Evolutionary conservation across 2,113 vertebrate species (phyloP), one percentile per base, ranked within the genome.

Genomic region (Hoplias malabaricus): DNA sequence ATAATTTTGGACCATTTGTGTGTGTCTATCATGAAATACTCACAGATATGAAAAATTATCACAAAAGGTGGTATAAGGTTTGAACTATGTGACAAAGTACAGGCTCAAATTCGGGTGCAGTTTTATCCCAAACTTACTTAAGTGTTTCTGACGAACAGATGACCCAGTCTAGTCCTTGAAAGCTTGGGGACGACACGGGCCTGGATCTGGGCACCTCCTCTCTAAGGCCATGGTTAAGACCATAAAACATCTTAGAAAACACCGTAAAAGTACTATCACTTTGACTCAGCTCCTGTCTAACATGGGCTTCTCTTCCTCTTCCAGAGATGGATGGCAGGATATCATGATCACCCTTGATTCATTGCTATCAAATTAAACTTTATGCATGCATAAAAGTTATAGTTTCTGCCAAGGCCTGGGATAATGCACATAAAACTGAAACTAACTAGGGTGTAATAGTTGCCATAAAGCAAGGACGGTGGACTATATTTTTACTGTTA

Each of bases 301-400:
- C 93, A 93, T 93, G 94, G 94, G 93, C 95, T 94, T 95, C 94
- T 92, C 89, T 89, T 91, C 92, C 93, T 92, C 92, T 94, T 31
- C 40, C 33, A 19, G 19, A 71, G 93, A 95, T 94, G 89, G 92
- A 94, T 93, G 91, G 92, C 95, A 96, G 93, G 95, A 93, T 91
- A 92, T 84, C 33, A 25, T 81, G 83, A 74, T 82, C 77, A 72
- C 38, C 79, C 87, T 84, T 90, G 90, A 91, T 92, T 92, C 89
- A 90, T 86, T 88, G 87, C 89, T 91, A 86, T 91, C 88, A 88
- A 93, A 91, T 91, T 88, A 88, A 86, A 88, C 87, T 93, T 93
- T 92, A 93, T 92, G 90, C 91, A 91, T 90, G 88, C 90, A 92
- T 92, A 92, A 92, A 93, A 93, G 89, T 93, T 91, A 93, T 92